Evolutionary conservation across 2,888 invertebrate genomes (phyloP).

Genomic region (Dromius quadrimaculatus): DNA sequence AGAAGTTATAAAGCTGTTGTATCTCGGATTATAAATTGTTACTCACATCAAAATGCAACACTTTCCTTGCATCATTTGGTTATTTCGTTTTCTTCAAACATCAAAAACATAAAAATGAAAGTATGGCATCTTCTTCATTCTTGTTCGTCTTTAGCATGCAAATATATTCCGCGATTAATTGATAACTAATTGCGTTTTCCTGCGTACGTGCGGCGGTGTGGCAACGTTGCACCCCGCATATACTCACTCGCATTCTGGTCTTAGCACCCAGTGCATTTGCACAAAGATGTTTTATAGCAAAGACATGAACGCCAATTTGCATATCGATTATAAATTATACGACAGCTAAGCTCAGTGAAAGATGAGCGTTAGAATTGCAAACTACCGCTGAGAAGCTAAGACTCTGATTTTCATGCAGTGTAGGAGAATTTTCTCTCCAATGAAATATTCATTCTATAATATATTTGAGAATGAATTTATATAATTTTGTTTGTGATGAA

Average conservation of each 20-base stretch:
- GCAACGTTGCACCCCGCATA: neutral
- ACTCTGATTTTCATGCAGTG: neutral
- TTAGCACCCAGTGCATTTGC: neutral
- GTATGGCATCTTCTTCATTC: too few species aligned
- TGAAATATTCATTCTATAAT: constrained; percentile 14
- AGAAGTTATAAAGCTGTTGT: too few species aligned
- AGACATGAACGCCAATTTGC: constrained; percentile 44
- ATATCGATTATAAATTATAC: constrained; percentile 47
- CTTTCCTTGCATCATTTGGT: too few species aligned
- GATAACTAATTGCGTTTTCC: constrained; percentile 49
- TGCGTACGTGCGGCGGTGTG: constrained; percentile 9
- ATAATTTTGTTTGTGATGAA: too few species aligned
- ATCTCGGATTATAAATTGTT: too few species aligned
- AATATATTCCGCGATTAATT: constrained; percentile 50
- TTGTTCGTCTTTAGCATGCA: constrained; percentile 33
- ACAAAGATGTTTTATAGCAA: constrained; percentile 42
- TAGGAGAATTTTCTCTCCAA: constrained; percentile 1
- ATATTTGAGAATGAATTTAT: too few species aligned
- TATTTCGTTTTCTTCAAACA: too few species aligned
- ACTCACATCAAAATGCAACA: too few species aligned
- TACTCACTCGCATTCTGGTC: neutral
- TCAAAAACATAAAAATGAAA: too few species aligned
- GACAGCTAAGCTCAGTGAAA: constrained; percentile 25
- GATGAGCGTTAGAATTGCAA: constrained; percentile 25
- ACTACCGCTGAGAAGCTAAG: constrained; percentile 1